Evolutionary conservation across 1,140 invertebrate genomes (phyloP), one percentile per base, ranked within the genome.

Genomic region (Drosophila orosa): DNA sequence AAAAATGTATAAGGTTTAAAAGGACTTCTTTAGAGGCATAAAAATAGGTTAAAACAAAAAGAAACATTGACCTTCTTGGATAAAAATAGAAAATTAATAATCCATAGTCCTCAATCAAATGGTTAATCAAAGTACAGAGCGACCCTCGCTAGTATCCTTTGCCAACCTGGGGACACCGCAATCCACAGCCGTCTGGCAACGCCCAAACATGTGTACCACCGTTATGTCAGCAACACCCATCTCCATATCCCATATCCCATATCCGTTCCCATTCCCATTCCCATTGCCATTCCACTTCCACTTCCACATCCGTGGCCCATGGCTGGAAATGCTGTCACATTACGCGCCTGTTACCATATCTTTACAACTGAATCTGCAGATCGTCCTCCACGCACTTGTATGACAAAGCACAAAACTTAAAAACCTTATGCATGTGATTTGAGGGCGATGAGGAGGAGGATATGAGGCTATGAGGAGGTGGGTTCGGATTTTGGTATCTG

Each of bases 361-460:
- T 89, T 89, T 89, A 85, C 80, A 89, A 90, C 85, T 90, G 84
- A 84, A 89, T 90, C 84, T 87, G 57, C 74, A 80, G 85, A 84
- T 87, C 80, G 84, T 83, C 67, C 82, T 73, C 79, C 75, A 73
- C 79, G 75, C 83, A 87, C 83, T 86, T 87, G 58, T 89, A 89
- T 90, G 84, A 89, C 85, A 89, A 80, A 90, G 84, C 77, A 89
- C 77, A 78, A 78, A 89, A 89, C 85, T 89, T 84, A 84, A 89
- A 87, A 89, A 89, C 79, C 84, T 77, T 89, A 89, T 89, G 84
- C 85, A 89, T 84, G 73, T 89, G 84, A 89, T 89, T 89, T 89
- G 84, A 80, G 84, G 67, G 33, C 74, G 45, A 40, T 17, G 73
- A 58, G 66, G 61, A 37, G 61, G n/a, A 39, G 54, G 50, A 29